Percentiles rank a stretch among this genome's conserved stretches.
Conservation (phyloP, 2,797 vertebrate species). For the Manis pentadactyla region DNA sequence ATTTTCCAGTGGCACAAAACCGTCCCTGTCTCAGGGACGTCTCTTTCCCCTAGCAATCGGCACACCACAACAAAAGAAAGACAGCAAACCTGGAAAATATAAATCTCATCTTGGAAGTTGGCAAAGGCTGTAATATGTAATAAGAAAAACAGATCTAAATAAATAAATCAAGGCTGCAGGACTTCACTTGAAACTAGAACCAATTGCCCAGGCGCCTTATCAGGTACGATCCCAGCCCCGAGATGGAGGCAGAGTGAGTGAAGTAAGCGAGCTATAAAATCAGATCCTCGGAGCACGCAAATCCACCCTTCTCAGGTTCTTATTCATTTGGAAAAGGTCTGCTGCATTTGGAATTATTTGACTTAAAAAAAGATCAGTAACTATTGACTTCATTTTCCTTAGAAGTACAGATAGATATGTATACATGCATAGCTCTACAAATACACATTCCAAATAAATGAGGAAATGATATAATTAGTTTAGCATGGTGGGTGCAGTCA, state of each 20-base stretch:
- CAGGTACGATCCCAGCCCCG: not conserved
- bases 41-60: not conserved
- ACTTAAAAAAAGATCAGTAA: not conserved
- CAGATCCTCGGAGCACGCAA: not conserved
- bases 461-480: conserved; percentile 76
- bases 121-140: conserved; percentile 7
- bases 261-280: conserved; percentile 59
- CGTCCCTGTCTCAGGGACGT: not conserved
- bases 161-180: conserved; percentile 38
- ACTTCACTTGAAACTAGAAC: conserved; percentile 63
- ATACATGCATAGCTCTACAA: conserved; percentile 10
- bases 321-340: conserved; percentile 40
- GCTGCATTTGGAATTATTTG: conserved; percentile 54
- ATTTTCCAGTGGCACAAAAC: not conserved
- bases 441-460: conserved; percentile 69
- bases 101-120: not conserved
- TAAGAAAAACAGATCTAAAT: conserved; percentile 18
- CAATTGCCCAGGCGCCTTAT: conserved; percentile 43
- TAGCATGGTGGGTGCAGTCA: conserved; percentile 62
- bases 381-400: conserved; percentile 60
- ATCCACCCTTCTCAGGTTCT: conserved; percentile 44
- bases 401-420: conserved; percentile 34
- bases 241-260: not conserved
- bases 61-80: conserved; percentile 8
- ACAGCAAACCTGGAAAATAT: conserved; percentile 26